Conservation (phyloP, 2,113 vertebrate genomes). For the Dendropsophus ebraccatus region DNA sequence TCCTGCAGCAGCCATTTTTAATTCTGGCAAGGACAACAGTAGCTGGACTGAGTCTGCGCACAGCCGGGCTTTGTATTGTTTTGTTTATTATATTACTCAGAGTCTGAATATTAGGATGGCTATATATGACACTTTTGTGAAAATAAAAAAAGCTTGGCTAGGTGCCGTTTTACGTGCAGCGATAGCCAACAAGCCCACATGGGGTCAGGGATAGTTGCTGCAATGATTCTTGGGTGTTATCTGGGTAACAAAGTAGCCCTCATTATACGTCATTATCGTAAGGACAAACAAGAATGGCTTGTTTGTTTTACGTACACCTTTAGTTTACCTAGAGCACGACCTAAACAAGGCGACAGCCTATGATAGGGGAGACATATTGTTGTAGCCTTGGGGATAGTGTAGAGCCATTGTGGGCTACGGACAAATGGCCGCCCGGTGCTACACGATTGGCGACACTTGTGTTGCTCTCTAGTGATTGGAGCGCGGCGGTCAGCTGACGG, state of each 20-base stretch:
- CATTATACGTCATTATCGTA: background rate
- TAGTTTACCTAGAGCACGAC: background rate
- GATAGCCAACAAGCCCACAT: background rate
- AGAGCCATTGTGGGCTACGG: background rate
- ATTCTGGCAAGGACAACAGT: background rate
- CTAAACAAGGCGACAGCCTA: background rate
- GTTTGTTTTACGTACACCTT: background rate
- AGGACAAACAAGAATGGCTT: conserved; percentile 21
- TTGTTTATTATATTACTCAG: background rate
- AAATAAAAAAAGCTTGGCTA: background rate
- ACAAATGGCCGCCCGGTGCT: background rate
- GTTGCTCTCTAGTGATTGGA: background rate
- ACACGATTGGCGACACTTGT: background rate
- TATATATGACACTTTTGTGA: too few species aligned
- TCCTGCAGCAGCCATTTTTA: conserved; percentile 42
- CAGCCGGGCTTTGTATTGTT: background rate
- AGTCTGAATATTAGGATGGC: too few species aligned
- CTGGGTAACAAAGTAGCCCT: background rate
- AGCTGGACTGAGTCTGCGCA: background rate
- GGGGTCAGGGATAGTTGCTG: background rate
- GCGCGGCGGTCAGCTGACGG: conserved; percentile 13
- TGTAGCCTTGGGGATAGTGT: background rate
- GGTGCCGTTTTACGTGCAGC: background rate
- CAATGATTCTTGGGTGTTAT: background rate
- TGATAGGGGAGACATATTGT: background rate